Evolutionary conservation across 2,888 invertebrate genomes (phyloP).

Genomic region (Flexamia atlantica): DNA sequence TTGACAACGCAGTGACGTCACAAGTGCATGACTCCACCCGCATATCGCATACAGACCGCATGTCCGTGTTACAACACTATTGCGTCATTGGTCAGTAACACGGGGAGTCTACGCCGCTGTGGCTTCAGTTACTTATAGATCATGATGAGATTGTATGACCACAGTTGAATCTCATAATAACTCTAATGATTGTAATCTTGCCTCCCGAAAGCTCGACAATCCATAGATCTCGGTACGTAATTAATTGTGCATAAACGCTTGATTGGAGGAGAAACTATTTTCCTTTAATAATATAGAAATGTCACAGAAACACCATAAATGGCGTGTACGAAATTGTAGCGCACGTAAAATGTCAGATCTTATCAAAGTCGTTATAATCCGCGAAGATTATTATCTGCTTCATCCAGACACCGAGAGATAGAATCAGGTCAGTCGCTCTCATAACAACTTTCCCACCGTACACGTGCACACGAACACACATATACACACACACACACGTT

Average conservation of each 20-base stretch:
- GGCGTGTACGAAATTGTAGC: too few relatives aligned
- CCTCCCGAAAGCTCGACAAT: too few relatives aligned
- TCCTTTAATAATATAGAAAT: too few relatives aligned
- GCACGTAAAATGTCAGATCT: too few relatives aligned
- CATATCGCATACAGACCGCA: constrained; percentile 1
- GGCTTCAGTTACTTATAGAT: too few relatives aligned
- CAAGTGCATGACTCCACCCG: background rate
- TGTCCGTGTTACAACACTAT: background rate
- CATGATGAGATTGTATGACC: too few relatives aligned
- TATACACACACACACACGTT: constrained; percentile 22
- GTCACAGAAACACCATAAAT: too few relatives aligned
- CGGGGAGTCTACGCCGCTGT: background rate
- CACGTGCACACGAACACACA: background rate
- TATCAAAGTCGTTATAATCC: background rate
- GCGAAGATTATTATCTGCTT: background rate
- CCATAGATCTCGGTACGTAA: too few relatives aligned
- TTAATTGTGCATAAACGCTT: too few relatives aligned
- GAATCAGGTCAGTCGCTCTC: constrained; percentile 6
- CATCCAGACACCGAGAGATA: background rate
- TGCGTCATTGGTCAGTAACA: constrained; percentile 17
- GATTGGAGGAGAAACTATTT: too few relatives aligned
- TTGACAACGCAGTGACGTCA: background rate
- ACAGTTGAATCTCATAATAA: too few relatives aligned
- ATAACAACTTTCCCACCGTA: background rate
- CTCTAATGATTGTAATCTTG: too few relatives aligned